Evolutionary conservation across 2,888 invertebrate species (phyloP).

Genomic region (Cyaniris semiargus): DNA sequence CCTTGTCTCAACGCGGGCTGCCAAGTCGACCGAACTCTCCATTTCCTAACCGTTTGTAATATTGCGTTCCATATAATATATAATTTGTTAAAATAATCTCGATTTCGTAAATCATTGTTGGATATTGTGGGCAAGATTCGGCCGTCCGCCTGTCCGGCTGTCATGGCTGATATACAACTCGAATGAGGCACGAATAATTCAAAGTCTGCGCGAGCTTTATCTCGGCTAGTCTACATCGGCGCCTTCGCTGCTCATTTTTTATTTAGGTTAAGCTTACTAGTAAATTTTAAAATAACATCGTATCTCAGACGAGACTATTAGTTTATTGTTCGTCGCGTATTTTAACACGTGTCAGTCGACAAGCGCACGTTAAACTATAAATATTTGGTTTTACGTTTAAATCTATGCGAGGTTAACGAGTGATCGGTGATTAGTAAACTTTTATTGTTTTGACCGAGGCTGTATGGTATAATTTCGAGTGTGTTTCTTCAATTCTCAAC

Average conservation of each 20-base stretch:
- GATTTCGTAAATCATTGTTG: slow-evolving; percentile 39
- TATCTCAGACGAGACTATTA: slow-evolving; percentile 16
- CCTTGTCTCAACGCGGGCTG: not conserved
- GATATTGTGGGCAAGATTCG: slow-evolving; percentile 38
- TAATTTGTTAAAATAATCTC: slow-evolving; percentile 30
- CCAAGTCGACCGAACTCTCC: not conserved
- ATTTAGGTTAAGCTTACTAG: slow-evolving; percentile 28
- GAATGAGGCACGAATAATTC: slow-evolving; percentile 41
- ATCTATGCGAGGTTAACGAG: not conserved
- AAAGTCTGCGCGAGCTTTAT: slow-evolving; percentile 31
- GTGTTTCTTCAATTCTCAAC: not conserved
- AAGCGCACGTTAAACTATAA: slow-evolving; percentile 1
- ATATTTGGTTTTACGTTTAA: slow-evolving; percentile 12
- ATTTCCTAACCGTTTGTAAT: slow-evolving; percentile 21
- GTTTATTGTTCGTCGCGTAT: slow-evolving; percentile 16
- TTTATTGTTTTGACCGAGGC: not conserved
- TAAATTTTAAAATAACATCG: slow-evolving; percentile 27
- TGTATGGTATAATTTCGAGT: not conserved
- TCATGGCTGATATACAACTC: slow-evolving; percentile 38
- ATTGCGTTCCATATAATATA: slow-evolving; percentile 16
- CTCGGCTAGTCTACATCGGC: slow-evolving; percentile 31
- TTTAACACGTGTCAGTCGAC: slow-evolving; percentile 24
- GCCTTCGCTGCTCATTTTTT: slow-evolving; percentile 31
- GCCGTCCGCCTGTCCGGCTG: slow-evolving; percentile 36
- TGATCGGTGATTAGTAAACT: not conserved